phyloP scores from a whole-genome alignment of 2,888 invertebrate species.

The Epiblema foenella region DNA sequence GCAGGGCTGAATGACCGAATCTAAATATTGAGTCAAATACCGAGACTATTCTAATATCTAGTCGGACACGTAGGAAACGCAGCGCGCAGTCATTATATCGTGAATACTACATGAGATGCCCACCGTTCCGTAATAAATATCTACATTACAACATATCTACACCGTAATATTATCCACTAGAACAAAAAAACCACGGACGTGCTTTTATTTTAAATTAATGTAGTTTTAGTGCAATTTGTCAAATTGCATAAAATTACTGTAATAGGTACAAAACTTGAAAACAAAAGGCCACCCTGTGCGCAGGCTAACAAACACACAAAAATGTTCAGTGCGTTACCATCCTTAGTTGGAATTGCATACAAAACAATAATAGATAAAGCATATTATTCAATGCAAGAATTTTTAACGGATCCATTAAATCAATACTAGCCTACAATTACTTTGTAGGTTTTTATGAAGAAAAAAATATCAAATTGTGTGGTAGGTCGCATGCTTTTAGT shows the following conservation, averaged over 20 bases:
- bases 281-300: neutral
- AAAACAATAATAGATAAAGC: no score
- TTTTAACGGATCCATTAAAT: no score
- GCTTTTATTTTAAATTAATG: neutral
- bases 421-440: no score
- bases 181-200: slow-evolving; percentile 18
- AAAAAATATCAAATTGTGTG: neutral
- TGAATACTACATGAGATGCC: slow-evolving; percentile 44
- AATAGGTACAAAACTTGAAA: no score
- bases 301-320: neutral
- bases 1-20: neutral
- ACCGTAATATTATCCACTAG: slow-evolving; percentile 42
- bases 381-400: no score
- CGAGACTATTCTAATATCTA: slow-evolving; percentile 11
- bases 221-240: neutral
- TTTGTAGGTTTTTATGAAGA: no score
- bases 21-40: slow-evolving; percentile 1
- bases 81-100: slow-evolving; percentile 40
- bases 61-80: slow-evolving; percentile 22
- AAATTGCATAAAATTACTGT: no score
- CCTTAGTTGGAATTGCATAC: neutral
- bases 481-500: neutral
- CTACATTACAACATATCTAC: slow-evolving; percentile 39
- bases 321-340: neutral
- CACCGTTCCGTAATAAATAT: slow-evolving; percentile 39